phyloP scores from a whole-genome alignment of 2,797 vertebrate genomes.

The Poeciliopsis turneri region DNA sequence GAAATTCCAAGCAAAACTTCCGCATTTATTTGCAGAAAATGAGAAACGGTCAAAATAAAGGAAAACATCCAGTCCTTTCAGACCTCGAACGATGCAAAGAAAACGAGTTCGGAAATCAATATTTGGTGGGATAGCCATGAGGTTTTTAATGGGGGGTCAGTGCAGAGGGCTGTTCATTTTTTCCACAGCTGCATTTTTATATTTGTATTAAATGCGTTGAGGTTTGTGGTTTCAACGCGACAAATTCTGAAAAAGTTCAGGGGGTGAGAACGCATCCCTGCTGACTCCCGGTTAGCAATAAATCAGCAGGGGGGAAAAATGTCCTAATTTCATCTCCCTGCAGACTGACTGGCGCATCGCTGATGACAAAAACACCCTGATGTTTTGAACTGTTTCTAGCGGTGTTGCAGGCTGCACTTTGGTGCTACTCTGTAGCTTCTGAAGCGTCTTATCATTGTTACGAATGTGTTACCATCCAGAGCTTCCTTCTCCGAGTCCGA shows the following conservation, averaged over 20 bases:
- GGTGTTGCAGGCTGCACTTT: not conserved
- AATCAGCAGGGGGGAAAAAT: not conserved
- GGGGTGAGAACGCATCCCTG: not conserved
- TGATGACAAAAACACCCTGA: not conserved
- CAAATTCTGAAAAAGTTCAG: no score
- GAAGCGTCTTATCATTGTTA: not conserved
- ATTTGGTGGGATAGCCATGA: no score
- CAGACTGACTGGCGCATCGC: not conserved
- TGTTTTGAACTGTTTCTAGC: not conserved
- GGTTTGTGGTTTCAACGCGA: not conserved
- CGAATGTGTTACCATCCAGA: slow-evolving; percentile 74
- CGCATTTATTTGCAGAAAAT: no score
- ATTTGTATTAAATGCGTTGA: not conserved
- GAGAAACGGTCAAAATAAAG: no score
- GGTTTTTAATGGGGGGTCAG: no score
- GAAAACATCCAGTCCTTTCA: no score
- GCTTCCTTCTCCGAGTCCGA: slow-evolving; percentile 85
- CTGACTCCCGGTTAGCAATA: not conserved
- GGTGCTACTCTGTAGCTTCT: not conserved
- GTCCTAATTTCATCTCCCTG: not conserved
- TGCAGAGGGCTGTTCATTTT: no score
- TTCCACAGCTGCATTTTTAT: no score
- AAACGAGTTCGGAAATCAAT: no score
- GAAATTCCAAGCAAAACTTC: no score
- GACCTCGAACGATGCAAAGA: no score